Evolutionary conservation across 2,888 invertebrate genomes (phyloP), one percentile per base, ranked within the genome.

Genomic region (Prosapia bicincta): DNA sequence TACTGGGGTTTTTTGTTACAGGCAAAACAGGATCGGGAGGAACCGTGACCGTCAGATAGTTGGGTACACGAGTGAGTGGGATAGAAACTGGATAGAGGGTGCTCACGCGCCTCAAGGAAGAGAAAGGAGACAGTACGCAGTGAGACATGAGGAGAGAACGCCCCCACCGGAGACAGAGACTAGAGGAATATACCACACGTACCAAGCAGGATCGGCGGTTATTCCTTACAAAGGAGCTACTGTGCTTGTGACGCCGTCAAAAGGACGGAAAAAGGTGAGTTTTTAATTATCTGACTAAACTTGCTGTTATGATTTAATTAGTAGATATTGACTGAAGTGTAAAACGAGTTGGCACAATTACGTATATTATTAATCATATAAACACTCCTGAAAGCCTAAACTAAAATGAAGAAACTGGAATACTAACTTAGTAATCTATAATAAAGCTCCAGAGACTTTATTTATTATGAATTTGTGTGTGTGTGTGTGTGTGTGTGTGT

Each of bases 151-250:
- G 32, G 20, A 54, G 3, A 54, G 54, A 20, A n/a, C 72, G 65
- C n/a, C 67, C 5, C 15, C 32, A 23, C 13, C 67, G 5, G 26
- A 38, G 72, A 66, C 66, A 10, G 76, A 73, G 26, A 72, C 72
- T 0, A 54, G 76, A 69, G 68, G 68, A 23, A 66, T 76, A 24
- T 76, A 68, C 69, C 70, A 66, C 66, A 72, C 76, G 9, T 66
- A 43, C 23, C 76, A 76, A 26, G 43, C 66, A 15, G 76, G 76
- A 3, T 76, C 76, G 6, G 76, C 66, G 3, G 13, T 24, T 32
- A 65, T 76, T 6, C 76, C 76, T 3, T 32, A 73, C 43, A 32
- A 25, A 20, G 76, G 76, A 6, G 69, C 73, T n/a, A 43, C 69
- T 13, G 75, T 75, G 3, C 69, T 23, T 7, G 71, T 75, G 26